A percentile compares a stretch with the other conserved stretches of the same genome.
Evolutionary conservation across 2,113 vertebrate genomes (phyloP).

Genomic region (Notechis scutatus): DNA sequence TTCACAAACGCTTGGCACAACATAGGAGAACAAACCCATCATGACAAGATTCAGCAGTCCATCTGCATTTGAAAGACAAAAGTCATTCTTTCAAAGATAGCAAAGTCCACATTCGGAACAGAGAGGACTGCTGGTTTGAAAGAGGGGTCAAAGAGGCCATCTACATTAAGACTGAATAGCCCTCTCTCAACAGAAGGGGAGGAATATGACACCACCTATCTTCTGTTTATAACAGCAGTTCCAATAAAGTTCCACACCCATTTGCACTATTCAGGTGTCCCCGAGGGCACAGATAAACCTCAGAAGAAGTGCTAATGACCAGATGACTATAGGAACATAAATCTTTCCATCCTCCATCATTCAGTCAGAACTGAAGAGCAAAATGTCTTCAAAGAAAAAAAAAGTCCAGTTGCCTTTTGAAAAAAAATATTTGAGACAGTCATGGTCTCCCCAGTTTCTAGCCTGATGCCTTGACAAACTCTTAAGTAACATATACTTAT

Average conservation of each 20-base stretch:
- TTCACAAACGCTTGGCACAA: not conserved
- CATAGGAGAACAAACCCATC: not conserved
- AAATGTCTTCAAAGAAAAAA: not conserved
- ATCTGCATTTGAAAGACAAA: not conserved
- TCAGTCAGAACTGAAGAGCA: not conserved
- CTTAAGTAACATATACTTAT: not conserved
- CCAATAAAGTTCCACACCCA: not conserved
- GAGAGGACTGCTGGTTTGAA: not conserved
- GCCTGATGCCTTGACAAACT: not conserved
- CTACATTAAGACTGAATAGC: not conserved
- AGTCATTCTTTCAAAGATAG: not conserved
- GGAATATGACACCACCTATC: not conserved
- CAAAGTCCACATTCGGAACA: not conserved
- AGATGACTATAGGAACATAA: not conserved
- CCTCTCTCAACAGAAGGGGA: not conserved
- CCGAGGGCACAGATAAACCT: not conserved
- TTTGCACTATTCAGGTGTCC: not conserved
- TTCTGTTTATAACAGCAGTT: not conserved
- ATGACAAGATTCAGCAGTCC: not conserved
- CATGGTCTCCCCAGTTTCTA: not conserved
- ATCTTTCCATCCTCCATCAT: not conserved
- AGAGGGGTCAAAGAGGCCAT: not conserved
- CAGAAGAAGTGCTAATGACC: not conserved
- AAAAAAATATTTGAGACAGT: not conserved
- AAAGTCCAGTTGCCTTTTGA: not conserved